phyloP scores from a whole-genome alignment of 2,797 vertebrate genomes.

The Streptopelia turtur region DNA sequence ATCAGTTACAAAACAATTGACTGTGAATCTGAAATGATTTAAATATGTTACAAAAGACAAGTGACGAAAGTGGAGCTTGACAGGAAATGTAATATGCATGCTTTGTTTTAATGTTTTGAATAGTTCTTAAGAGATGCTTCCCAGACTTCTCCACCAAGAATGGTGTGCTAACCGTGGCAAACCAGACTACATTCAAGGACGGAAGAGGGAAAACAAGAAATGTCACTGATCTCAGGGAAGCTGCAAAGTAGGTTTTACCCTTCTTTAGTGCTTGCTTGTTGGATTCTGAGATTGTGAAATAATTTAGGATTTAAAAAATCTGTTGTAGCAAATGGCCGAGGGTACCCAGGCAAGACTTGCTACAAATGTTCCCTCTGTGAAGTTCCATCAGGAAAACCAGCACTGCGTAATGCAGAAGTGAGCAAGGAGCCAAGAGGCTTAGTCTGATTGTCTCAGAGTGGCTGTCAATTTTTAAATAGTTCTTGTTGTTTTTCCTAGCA shows the following conservation, averaged over 20 bases:
- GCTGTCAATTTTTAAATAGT: background rate
- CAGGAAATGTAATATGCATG: background rate
- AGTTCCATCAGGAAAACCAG: background rate
- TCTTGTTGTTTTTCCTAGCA: background rate
- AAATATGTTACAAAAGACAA: background rate
- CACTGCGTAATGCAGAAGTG: background rate
- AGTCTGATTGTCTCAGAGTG: background rate
- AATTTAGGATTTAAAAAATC: background rate
- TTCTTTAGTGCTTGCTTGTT: background rate
- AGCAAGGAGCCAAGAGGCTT: background rate
- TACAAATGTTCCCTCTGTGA: background rate
- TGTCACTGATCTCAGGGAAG: constrained; percentile 87
- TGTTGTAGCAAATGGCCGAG: background rate
- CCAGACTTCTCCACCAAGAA: constrained; percentile 91
- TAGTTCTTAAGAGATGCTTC: constrained; percentile 96
- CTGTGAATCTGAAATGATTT: background rate
- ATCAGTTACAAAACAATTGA: background rate
- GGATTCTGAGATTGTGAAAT: background rate
- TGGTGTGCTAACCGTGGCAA: constrained; percentile 88
- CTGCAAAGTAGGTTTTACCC: constrained; percentile 86
- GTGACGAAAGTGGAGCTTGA: background rate
- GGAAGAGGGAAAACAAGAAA: constrained; percentile 85
- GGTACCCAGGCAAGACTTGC: background rate
- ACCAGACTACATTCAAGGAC: constrained; percentile 88
- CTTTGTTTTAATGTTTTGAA: constrained; percentile 45